A percentile compares a stretch with the other conserved stretches of the same genome.
phyloP scores from a whole-genome alignment of 2,888 invertebrate genomes.

The Xestia sexstrigata region DNA sequence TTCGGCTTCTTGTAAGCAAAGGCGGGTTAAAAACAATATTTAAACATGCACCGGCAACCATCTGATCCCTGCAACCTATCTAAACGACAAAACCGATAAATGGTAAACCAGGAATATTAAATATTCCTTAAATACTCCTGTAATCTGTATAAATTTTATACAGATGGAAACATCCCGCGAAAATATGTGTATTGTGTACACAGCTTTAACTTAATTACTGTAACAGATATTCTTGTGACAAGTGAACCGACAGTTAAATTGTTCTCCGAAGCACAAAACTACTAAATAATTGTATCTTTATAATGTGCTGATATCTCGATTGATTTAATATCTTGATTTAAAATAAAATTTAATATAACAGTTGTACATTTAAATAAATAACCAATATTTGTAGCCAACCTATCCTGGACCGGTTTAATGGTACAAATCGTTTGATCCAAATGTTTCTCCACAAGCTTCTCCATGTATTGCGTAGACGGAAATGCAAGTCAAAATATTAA shows the following conservation, averaged over 20 bases:
- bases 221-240: neutral
- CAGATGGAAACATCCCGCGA: neutral
- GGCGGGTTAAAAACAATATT: slow-evolving; percentile 8
- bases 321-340: no score
- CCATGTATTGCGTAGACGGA: neutral
- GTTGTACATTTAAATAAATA: slow-evolving; percentile 1
- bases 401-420: neutral
- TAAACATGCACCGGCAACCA: neutral
- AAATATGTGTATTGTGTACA: neutral
- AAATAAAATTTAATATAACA: neutral
- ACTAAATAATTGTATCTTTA: neutral
- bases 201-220: neutral
- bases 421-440: neutral
- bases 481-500: slow-evolving; percentile 25
- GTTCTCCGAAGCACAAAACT: neutral
- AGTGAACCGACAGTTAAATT: neutral
- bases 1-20: neutral
- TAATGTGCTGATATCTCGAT: neutral
- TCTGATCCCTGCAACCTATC: neutral
- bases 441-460: neutral
- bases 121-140: no score
- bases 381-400: neutral
- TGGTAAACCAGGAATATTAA: neutral
- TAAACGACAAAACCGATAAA: neutral
- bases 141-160: no score